phyloP scores from a whole-genome alignment of 1,140 invertebrate genomes.

The Wasmannia auropunctata region DNA sequence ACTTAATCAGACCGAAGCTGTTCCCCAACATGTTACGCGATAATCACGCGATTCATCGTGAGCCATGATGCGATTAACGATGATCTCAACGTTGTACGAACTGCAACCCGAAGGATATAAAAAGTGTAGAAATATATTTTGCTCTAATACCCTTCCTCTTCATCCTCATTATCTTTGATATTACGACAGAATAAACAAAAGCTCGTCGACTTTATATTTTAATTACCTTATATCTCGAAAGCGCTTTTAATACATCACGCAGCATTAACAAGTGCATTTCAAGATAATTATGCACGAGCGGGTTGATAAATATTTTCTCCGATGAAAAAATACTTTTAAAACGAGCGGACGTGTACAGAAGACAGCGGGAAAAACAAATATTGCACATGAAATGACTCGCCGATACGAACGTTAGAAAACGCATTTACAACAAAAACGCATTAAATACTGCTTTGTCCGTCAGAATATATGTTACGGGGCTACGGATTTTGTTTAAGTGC shows the following conservation, averaged over 20 bases:
- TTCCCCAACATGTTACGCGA: neutral
- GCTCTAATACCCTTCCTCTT: neutral
- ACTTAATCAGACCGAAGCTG: constrained; percentile 1
- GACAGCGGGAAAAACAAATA: neutral
- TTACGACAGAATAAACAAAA: constrained; percentile 7
- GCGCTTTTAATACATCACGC: constrained; percentile 38
- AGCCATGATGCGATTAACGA: neutral
- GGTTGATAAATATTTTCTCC: constrained; percentile 26
- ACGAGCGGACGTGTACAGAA: neutral
- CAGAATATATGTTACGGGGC: neutral
- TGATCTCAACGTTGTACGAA: neutral
- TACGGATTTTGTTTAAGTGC: neutral
- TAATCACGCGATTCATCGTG: neutral
- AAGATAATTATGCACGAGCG: constrained; percentile 26
- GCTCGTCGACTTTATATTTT: constrained; percentile 24
- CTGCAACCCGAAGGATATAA: neutral
- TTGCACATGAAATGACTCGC: neutral
- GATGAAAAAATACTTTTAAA: constrained; percentile 28
- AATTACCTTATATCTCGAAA: constrained; percentile 39
- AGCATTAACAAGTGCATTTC: constrained; percentile 24
- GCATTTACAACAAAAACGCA: neutral
- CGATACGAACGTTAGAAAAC: no score
- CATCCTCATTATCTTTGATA: neutral
- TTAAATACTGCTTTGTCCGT: neutral
- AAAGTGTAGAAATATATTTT: neutral